Conservation (phyloP, 1,140 invertebrate genomes). For the Drosophila parabipectinata region DNA sequence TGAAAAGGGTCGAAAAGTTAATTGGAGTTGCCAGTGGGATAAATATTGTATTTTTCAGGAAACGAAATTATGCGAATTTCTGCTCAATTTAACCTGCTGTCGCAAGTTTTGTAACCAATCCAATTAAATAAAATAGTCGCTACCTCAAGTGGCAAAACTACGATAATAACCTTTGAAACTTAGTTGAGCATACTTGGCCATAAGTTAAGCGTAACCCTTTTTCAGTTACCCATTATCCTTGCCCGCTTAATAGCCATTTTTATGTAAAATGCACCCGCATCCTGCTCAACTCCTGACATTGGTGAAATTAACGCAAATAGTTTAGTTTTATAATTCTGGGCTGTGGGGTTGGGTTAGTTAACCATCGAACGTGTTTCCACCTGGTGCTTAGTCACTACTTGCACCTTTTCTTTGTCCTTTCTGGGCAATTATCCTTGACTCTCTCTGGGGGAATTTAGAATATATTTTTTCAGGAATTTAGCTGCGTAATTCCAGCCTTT, state of each 20-base stretch:
- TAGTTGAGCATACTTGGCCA: slow-evolving; percentile 29
- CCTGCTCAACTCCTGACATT: slow-evolving; percentile 19
- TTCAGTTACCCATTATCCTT: slow-evolving; percentile 26
- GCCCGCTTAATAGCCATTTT: slow-evolving; percentile 18
- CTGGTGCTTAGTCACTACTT: slow-evolving; percentile 73
- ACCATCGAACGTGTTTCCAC: slow-evolving; percentile 49
- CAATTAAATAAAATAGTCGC: slow-evolving; percentile 62
- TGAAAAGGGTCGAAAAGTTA: slow-evolving; percentile 40
- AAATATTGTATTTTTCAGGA: background rate
- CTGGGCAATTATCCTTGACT: slow-evolving; percentile 51
- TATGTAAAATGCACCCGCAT: slow-evolving; percentile 42
- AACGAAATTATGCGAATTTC: slow-evolving; percentile 28
- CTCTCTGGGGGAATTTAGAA: background rate
- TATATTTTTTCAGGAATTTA: slow-evolving; percentile 26
- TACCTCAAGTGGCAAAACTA: slow-evolving; percentile 56
- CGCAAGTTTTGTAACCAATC: slow-evolving; percentile 33
- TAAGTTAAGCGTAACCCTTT: slow-evolving; percentile 41
- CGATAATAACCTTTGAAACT: slow-evolving; percentile 48
- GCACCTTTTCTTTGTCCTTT: slow-evolving; percentile 12
- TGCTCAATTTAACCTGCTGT: slow-evolving; percentile 56
- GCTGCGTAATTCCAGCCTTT: slow-evolving; percentile 22
- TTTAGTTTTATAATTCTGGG: slow-evolving; percentile 42
- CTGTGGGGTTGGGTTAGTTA: slow-evolving; percentile 15
- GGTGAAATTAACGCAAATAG: slow-evolving; percentile 63
- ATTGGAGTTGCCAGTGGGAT: slow-evolving; percentile 16